Base-by-base conservation (phyloP, 2,797 vertebrate species). In the Megalops cyprinoides region DNA sequence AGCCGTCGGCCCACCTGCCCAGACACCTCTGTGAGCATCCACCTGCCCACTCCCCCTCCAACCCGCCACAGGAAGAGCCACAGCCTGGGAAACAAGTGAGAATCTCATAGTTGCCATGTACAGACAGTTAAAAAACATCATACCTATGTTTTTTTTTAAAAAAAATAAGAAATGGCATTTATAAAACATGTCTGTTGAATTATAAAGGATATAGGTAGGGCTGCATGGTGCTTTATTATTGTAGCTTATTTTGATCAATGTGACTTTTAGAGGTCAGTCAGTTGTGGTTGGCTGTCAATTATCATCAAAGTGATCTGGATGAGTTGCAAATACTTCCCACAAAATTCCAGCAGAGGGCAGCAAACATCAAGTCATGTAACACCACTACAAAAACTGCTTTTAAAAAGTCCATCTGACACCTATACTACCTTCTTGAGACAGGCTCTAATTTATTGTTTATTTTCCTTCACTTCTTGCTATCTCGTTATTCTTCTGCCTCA, bases 51-150 rank as follows among this genome's bases (percentile, higher is more conserved):
- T 0, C 96, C 97, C 0, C 97, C 97, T 0, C 95, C 97, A 12
- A 96, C 97, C 8, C 94, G 97, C 85, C 97, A 99, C 92, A 95
- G 97, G 88, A 98, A 99, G 94, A 99, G 97, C 88, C 97, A 98
- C 89, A 99, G 97, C 87, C 91, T 99, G 87, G 97, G 97, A 86
- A 98, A 97, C 94, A 98, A 98, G 97, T 99, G 87, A 87, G 97
- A 96, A 49, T 14, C 12, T 78, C 34, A 25, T n/a, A 37, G 25
- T 18, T 2, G 14, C 23, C 71, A n/a, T 14, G 74, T 46, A 73
- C 20, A 73, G 18, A 73, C 39, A 73, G 10, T n/a, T n/a, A n/a
- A n/a, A n/a, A n/a, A n/a, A n/a, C n/a, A n/a, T n/a, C n/a, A n/a
- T n/a, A n/a, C n/a, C n/a, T n/a, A n/a, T n/a, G n/a, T n/a, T n/a